These are phyloP conservation scores for Cryptocheilus praepositus DNA, from an alignment of 2,888 invertebrate genomes.

Conservation along the genomic window DNA sequence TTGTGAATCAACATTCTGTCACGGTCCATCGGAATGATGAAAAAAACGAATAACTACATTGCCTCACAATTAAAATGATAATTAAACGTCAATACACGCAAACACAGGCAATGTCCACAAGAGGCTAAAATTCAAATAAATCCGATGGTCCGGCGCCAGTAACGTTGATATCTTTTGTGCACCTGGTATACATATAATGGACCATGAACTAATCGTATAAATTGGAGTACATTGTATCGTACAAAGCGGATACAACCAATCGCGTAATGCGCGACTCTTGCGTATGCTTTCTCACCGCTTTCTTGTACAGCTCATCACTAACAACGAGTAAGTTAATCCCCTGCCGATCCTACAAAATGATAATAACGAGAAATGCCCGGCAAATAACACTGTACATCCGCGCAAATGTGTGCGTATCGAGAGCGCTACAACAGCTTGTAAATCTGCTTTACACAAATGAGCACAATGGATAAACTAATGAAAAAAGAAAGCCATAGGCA, in stretches of 20 bases:
- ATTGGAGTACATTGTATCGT: conserved; percentile 58
- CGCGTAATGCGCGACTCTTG: conserved; percentile 44
- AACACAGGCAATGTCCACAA: neutral
- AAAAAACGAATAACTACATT: too few species aligned
- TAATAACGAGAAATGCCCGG: neutral
- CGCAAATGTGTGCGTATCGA: too few species aligned
- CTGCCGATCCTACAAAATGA: conserved; percentile 18
- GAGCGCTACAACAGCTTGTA: too few species aligned
- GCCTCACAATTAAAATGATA: too few species aligned
- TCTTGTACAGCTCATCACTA: conserved; percentile 53
- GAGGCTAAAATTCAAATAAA: conserved; percentile 1
- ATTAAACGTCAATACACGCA: too few species aligned
- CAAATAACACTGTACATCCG: neutral
- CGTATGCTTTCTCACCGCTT: conserved; percentile 68
- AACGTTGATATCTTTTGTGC: conserved; percentile 33
- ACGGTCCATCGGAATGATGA: conserved; percentile 32
- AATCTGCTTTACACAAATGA: neutral
- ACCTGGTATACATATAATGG: conserved; percentile 25
- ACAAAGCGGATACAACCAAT: conserved; percentile 60
- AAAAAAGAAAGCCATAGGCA: too few species aligned
- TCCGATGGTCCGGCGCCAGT: conserved; percentile 29
- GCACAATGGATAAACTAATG: neutral
- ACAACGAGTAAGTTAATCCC: conserved; percentile 36
- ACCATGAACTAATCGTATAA: conserved; percentile 25
- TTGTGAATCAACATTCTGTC: conserved; percentile 45